Evolutionary conservation across 2,888 invertebrate genomes (phyloP), one percentile per base, ranked within the genome.

Genomic region (Anthrax anthrax): DNA sequence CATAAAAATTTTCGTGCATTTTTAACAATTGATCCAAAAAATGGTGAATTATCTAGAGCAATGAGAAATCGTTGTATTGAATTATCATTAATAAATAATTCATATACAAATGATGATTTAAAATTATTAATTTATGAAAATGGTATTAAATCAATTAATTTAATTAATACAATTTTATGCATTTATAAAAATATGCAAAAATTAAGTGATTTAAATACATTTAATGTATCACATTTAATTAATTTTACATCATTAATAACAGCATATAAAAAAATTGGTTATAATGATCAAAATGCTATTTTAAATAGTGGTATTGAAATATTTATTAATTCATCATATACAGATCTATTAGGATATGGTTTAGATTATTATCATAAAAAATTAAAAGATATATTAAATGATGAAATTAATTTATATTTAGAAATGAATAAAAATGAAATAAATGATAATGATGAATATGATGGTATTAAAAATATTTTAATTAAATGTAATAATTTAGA

Each of bases 11-110:
- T 99, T 64, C 78, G 95, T 53, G 77, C 97, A 37, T 92, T 98
- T 61, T 77, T 98, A 50, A 84, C 94, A 0, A 88, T 96, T 81
- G 90, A 98, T 69, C 90, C 96, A 0, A 83, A 81, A 59, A 82
- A 88, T 67, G 98, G 98, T 0, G 94, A 95, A 67, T 85, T 99
- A 53, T 99, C 98, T 1, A 78, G 90, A 56, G 98, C 98, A 0
- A 99, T 99, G 98, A 77, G 97, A 50, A 99, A 99, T 67, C 77
- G 98, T 58, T 95, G 97, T 4, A 80, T 98, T 0, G 98, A 99
- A 72, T 82, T 98, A 56, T 59, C 60, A 1, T 18, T 67, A 3
- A 49, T 50, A 17, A 58, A 58, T 18, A 61, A 85, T 68, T 50
- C 48, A 17, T 63, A 63, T 41, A 58, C 55, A 14, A 45, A 54